Evolutionary conservation across 2,888 invertebrate genomes (phyloP), one percentile per base, ranked within the genome.

Genomic region (Helicoverpa assulta): DNA sequence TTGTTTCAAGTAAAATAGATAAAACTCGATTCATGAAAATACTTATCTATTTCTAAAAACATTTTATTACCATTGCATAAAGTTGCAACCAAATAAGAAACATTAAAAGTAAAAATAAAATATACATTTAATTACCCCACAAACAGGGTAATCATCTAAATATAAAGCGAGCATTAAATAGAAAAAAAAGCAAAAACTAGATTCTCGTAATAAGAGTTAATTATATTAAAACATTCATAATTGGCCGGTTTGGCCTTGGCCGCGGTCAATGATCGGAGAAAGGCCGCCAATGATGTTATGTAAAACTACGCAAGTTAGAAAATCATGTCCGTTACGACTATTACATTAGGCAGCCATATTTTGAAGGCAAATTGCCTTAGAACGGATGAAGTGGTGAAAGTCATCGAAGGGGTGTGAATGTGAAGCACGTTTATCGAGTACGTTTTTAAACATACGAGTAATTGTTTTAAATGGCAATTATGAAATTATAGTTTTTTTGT

Each of bases 191-290:
- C 1, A 33, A 33, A 57, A 43, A 37, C 4, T 61, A 40, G 40
- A 50, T 58, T 62, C 60, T 19, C 19, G 53, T 72, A 70, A 73
- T 70, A 73, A 68, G 73, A 69, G 68, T 81, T 78, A 81, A 78
- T 83, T 77, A 78, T 76, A 81, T 83, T 82, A 80, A 78, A 78
- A 79, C 68, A 70, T 60, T 79, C 84, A 83, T 86, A 90, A 88
- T 89, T 89, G 84, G 80, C 82, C 79, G 82, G 75, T 70, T 76
- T 89, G 91, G 88, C 92, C 92, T 92, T 92, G 91, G 64, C 75
- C 37, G 74, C 84, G 92, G 91, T 92, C 92, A 90, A 86, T 80
- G 90, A 78, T 87, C 92, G 87, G 89, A 88, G 91, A 90, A 91
- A 91, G 90, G 89, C 86, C 84, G 72, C 72, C 73, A 80, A 81